Evolutionary conservation across 1,140 invertebrate species (phyloP).

Genomic region (Lepidotrigona ventralis): DNA sequence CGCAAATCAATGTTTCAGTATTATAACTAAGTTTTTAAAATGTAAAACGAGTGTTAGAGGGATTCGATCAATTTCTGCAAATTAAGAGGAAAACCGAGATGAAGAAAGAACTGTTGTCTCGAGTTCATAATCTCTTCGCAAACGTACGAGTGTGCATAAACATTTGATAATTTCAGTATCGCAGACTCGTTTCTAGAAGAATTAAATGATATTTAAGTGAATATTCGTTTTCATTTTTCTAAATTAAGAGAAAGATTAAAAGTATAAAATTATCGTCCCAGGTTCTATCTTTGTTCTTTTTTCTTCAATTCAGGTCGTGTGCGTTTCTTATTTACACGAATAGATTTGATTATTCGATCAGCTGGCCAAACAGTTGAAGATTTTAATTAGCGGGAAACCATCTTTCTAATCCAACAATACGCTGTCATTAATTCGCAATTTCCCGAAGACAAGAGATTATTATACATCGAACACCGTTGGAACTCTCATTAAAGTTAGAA

Average conservation of each 20-base stretch:
- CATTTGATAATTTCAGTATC: no score
- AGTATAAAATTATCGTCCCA: not conserved
- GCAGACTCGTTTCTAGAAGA: not conserved
- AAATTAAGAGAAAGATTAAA: not conserved
- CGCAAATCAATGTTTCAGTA: not conserved
- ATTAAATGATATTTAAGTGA: not conserved
- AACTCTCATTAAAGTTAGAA: conserved; percentile 5
- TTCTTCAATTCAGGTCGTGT: no score
- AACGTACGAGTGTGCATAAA: no score
- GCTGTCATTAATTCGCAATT: not conserved
- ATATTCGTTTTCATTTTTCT: not conserved
- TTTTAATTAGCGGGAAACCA: not conserved
- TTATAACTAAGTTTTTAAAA: not conserved
- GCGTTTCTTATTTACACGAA: no score
- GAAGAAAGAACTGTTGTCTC: no score
- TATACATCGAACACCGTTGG: not conserved
- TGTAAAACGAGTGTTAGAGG: no score
- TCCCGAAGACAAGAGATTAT: not conserved
- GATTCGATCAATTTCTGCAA: no score
- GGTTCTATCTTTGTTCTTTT: no score
- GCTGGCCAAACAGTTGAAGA: not conserved
- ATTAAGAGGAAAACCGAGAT: no score
- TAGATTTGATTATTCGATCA: not conserved
- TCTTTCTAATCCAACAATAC: not conserved
- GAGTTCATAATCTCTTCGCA: no score